These are phyloP conservation scores for Argyrosomus japonicus DNA, from an alignment of 2,113 vertebrate genomes.

Conservation along the genomic window DNA sequence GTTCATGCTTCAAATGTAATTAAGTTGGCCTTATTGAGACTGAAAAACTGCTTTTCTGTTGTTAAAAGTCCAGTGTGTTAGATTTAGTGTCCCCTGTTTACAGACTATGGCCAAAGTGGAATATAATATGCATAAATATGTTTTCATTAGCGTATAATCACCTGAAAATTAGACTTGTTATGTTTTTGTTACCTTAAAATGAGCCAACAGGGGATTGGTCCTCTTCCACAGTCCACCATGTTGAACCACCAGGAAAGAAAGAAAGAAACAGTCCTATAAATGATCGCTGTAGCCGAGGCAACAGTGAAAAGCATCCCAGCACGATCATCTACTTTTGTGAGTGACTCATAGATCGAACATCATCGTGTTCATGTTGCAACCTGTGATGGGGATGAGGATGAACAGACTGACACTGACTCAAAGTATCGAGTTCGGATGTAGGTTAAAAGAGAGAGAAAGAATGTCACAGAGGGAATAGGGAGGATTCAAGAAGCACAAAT, in stretches of 20 bases:
- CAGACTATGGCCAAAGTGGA: no score
- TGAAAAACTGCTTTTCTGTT: not conserved
- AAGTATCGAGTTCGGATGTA: not conserved
- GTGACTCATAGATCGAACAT: not conserved
- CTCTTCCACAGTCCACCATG: no score
- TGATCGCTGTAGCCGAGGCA: not conserved
- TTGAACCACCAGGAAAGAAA: not conserved
- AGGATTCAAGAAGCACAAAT: constrained; percentile 1
- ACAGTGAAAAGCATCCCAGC: constrained; percentile 2
- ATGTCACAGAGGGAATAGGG: not conserved
- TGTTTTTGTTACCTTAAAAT: no score
- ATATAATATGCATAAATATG: no score
- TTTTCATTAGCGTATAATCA: no score
- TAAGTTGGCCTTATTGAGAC: not conserved
- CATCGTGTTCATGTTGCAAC: not conserved
- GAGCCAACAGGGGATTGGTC: no score
- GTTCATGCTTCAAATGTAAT: no score
- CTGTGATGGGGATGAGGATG: not conserved
- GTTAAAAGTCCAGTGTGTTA: no score
- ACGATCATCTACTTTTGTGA: constrained; percentile 8
- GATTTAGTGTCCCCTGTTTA: no score
- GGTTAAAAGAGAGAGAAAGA: not conserved
- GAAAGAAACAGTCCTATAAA: not conserved
- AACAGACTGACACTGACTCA: not conserved
- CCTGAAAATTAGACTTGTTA: no score